Evolutionary conservation across 2,888 invertebrate species (phyloP).

Genomic region (Drosophila putrida): DNA sequence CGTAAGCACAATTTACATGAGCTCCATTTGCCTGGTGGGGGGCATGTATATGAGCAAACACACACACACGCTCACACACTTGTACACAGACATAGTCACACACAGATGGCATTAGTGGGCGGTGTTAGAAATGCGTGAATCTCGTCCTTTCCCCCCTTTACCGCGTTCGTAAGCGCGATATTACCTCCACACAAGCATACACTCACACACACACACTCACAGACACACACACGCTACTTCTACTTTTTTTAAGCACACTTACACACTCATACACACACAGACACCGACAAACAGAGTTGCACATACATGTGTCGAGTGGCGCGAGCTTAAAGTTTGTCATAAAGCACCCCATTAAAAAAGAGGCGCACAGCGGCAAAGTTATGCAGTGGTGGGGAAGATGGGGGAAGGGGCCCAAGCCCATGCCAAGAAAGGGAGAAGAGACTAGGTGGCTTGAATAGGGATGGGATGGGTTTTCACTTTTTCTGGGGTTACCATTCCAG

Average conservation of each 20-base stretch:
- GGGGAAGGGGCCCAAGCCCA: background rate
- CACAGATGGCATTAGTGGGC: constrained; percentile 83
- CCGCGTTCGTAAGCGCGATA: constrained; percentile 34
- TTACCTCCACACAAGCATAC: constrained; percentile 39
- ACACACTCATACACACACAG: constrained; percentile 29
- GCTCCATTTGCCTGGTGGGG: constrained; percentile 17
- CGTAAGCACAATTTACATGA: constrained; percentile 41
- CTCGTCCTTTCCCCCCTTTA: background rate
- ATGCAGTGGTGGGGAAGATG: constrained; percentile 1
- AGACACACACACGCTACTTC: constrained; percentile 50
- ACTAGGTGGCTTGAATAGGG: background rate
- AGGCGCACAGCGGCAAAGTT: constrained; percentile 47
- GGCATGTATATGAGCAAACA: constrained; percentile 45
- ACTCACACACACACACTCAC: constrained; percentile 16
- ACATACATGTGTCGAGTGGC: constrained; percentile 65
- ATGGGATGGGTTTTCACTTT: constrained; percentile 16
- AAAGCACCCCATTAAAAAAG: constrained; percentile 83
- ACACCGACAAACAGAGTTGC: constrained; percentile 9
- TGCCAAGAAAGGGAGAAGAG: background rate
- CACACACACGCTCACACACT: constrained; percentile 41
- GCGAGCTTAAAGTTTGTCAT: constrained; percentile 81
- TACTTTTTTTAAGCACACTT: constrained; percentile 46
- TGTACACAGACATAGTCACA: constrained; percentile 33
- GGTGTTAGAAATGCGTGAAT: constrained; percentile 83
- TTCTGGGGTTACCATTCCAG: constrained; percentile 31